Evolutionary conservation across 2,113 vertebrate species (phyloP), one percentile per base, ranked within the genome.

Genomic region (Gorsachius goisagi): DNA sequence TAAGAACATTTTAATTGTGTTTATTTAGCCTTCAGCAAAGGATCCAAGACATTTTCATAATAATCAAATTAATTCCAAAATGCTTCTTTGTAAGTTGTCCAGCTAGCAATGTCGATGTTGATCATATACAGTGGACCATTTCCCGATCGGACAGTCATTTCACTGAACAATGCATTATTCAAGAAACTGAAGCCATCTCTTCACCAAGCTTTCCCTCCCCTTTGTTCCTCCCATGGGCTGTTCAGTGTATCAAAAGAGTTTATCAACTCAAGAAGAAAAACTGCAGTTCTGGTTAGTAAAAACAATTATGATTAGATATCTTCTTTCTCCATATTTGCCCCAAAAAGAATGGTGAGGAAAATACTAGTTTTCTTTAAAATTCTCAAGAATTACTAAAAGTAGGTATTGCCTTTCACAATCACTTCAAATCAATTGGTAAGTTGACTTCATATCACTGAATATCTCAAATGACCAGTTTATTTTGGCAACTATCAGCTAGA

Each of bases 11-110:
- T 97, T 97, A 97, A 97, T 97, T 97, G 94, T 97, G 96, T 97
- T 97, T 97, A 96, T 97, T 97, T 97, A 97, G 97, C 97, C 96
- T 96, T 97, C 96, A 97, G 97, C 97, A 96, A 97, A 96, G 79
- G 92, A 97, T 93, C 93, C 84, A 75, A 96, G 96, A 94, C 95
- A 93, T 97, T 93, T 96, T 96, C 91, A 90, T 96, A 94, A 97
- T 91, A 90, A 95, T 93, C 94, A 94, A 93, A 96, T 97, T 97
- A 97, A 96, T 97, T 97, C 94, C 86, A 91, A 93, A 95, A 89
- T 83, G 95, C 87, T 79, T 63, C 94, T 90, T 37, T 86, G 82
- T 91, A 93, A 93, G 88, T 68, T 93, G 95, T 94, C 96, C 95
- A 88, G 95, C 89, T 28, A 75, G 87, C 78, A 92, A 33, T 82